A percentile compares a stretch with the other conserved stretches of the same genome.
These are phyloP conservation scores for Cheumatopsyche charites DNA, from an alignment of 1,140 invertebrate genomes.

Conservation along the genomic window DNA sequence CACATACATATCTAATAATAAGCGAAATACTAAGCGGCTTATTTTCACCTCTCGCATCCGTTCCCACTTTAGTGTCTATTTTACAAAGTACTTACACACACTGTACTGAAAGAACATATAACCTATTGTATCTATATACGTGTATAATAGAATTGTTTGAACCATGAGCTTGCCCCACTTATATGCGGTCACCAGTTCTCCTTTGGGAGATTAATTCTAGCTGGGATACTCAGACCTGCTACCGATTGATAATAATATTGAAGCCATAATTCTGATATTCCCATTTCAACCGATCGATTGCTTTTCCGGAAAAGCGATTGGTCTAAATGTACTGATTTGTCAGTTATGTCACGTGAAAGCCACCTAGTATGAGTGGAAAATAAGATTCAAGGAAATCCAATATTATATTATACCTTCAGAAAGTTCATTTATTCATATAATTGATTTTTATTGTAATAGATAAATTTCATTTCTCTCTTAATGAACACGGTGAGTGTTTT, in stretches of 20 bases:
- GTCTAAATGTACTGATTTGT: too few relatives aligned
- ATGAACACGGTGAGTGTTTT: constrained; percentile 32
- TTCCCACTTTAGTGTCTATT: neutral
- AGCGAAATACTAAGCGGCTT: too few relatives aligned
- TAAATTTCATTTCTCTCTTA: constrained; percentile 2
- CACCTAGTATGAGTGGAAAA: too few relatives aligned
- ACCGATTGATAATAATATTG: constrained; percentile 15
- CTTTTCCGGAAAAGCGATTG: too few relatives aligned
- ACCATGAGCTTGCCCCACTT: neutral
- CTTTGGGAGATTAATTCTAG: neutral
- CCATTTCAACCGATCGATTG: constrained; percentile 1
- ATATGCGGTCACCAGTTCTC: constrained; percentile 17
- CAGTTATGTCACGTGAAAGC: too few relatives aligned
- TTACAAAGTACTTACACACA: neutral
- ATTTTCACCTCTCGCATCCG: too few relatives aligned
- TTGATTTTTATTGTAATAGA: too few relatives aligned
- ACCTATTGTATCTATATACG: too few relatives aligned
- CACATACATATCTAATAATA: too few relatives aligned
- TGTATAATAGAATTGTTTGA: neutral
- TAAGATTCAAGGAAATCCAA: too few relatives aligned
- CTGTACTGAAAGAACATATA: neutral
- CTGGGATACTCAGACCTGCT: constrained; percentile 7
- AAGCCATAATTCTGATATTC: constrained; percentile 17
- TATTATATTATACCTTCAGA: too few relatives aligned
- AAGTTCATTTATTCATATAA: too few relatives aligned